Base-by-base conservation (phyloP, 2,797 vertebrate species). In the Acrocephalus scirpaceus region DNA sequence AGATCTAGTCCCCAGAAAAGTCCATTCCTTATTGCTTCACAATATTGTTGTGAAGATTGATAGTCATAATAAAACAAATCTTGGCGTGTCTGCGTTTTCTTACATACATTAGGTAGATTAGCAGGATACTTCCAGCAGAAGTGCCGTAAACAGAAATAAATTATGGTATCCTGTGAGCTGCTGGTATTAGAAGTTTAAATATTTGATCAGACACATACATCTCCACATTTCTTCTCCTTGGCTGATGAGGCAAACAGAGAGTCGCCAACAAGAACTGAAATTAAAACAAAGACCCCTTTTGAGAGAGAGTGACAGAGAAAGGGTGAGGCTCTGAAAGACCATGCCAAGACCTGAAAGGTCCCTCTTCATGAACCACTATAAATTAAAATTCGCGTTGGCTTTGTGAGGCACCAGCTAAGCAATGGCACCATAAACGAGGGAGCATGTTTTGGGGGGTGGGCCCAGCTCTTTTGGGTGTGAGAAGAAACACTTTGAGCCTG, bases 111-210 rank as follows among this genome's bases (percentile, higher is more conserved):
- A 95, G 70, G 50, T 38, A 92, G 88, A 96, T 96, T 93, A 97
- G 66, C 34, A 87, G 86, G 56, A 44, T 80, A 84, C 72, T 96
- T 94, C 36, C 84, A 95, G 89, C 66, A 92, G 84, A 97, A 92
- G 51, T 75, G 42, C 40, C 16, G 4, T 72, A 92, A 97, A 93
- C 80, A 95, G 53, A 73, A 84, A 77, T 93, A 93, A 92, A 93
- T 95, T 80, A 69, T 21, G n/a, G 48, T 54, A 56, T 83, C 79
- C 69, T 82, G 57, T 65, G 48, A 93, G 79, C 45, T 89, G 58
- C 69, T 93, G 56, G 47, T 48, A 85, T 95, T 95, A 88, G 71
- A 92, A 96, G 83, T 91, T 54, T 88, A 93, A 96, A 92, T 96
- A 96, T 95, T 96, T 97, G 57, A 96, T 94, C 86, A 88, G 62